Conservation (phyloP, 2,113 vertebrate species). For the Cathartes aura region DNA sequence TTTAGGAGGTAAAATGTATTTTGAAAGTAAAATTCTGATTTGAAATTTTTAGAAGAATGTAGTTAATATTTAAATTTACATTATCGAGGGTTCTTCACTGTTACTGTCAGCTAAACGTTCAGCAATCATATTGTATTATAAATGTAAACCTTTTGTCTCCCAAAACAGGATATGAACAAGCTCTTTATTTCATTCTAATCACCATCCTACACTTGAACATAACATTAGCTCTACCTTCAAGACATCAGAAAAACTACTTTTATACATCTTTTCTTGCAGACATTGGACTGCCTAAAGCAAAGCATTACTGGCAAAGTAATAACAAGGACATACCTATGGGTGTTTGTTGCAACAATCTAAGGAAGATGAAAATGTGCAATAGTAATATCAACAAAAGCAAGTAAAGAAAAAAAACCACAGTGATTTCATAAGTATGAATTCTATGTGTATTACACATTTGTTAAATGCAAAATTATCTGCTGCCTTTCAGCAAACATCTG, state of each 20-base stretch:
- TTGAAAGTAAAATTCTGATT: background rate
- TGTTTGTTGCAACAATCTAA: background rate
- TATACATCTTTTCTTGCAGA: background rate
- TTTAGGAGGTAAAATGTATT: background rate
- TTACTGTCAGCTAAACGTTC: background rate
- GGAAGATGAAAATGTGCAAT: background rate
- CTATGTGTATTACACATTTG: conserved; percentile 34
- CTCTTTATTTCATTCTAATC: background rate
- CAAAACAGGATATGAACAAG: background rate
- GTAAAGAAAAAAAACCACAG: background rate
- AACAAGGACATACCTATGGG: background rate
- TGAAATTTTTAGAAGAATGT: background rate
- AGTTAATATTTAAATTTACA: background rate
- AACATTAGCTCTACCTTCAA: background rate
- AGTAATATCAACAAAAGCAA: background rate
- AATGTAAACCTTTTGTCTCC: background rate
- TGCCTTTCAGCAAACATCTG: conserved; percentile 15
- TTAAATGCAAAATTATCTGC: conserved; percentile 46
- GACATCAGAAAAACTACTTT: background rate
- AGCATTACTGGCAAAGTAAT: background rate
- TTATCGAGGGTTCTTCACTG: background rate
- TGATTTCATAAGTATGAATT: background rate
- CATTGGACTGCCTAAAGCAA: background rate
- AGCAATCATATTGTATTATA: background rate
- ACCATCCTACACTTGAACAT: background rate